Evolutionary conservation across 2,888 invertebrate species (phyloP), one percentile per base, ranked within the genome.

Genomic region (Orgyia antiqua): DNA sequence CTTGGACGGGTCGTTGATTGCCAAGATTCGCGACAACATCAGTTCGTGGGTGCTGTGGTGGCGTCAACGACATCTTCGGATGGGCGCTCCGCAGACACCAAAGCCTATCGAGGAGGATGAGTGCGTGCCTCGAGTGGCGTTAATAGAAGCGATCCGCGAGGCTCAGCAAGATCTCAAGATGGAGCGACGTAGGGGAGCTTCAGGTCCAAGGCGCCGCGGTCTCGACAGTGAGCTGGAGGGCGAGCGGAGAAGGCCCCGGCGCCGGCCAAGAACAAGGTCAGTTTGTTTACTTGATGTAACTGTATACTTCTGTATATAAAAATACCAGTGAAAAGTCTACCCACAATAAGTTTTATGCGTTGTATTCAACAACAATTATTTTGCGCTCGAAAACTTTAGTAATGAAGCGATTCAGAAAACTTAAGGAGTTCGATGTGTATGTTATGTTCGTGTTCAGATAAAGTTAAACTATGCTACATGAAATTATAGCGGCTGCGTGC

Each of bases 1-100:
- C 36, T 36, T 43, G 45, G 40, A 33, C 51, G 62, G 46, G 53
- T 58, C 51, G 50, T 39, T 64, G 54, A 44, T 59, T 50, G 51
- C 52, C 84, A 83, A 79, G 62, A 84, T 84, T 84, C 84, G 84
- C 60, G 82, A 82, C 58, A 80, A 77, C 58, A 70, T 82, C 68
- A 77, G 74, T 49, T 77, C 76, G 74, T 84, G 84, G 84, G 80
- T 82, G 58, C 73, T 83, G 83, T 80, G 84, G 84, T 79, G 82
- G 82, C 82, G 83, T 72, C 72, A 76, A 62, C 74, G 78, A 62
- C 82, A 73, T 79, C 76, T 79, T 73, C 73, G 79, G 77, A 79
- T 80, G 78, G 82, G 83, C 79, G 82, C 82, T 66, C 82, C 84
- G 77, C 83, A 79, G 77, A 76, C 78, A 72, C 83, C 78, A 31